Conservation (phyloP, 2,113 vertebrate species). For the western clawed frog (Xenopus tropicalis) region UCB_Xtro_10.0 CM004448.2:99986001-99986500, state of each 20-base stretch:
- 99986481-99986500: slow-evolving; percentile 52
- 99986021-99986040: too few relatives aligned
- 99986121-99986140: slow-evolving; percentile 96
- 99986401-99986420: slow-evolving; percentile 67
- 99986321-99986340: slow-evolving; percentile 88
- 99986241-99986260: slow-evolving; percentile 97
- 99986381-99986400: slow-evolving; percentile 85
- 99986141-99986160: slow-evolving; percentile 83
- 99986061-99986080: slow-evolving; percentile 52
- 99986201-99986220: slow-evolving; percentile 93
- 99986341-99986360: slow-evolving; percentile 95
- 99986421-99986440: slow-evolving; percentile 59
- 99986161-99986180: slow-evolving; percentile 91
- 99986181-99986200: slow-evolving; percentile 91
- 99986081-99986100: slow-evolving; percentile 70
- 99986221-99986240: slow-evolving; percentile 99
- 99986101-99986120: slow-evolving; percentile 74
- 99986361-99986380: slow-evolving; percentile 85
- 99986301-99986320: slow-evolving; percentile 91
- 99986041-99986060: too few relatives aligned
- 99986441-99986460: slow-evolving; percentile 57
- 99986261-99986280: slow-evolving; percentile 89
- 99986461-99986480: slow-evolving; percentile 44
- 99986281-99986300: slow-evolving; percentile 85
- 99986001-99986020: too few relatives aligned